Evolutionary conservation across 2,888 invertebrate species (phyloP).

Genomic region (Drosophila prolongata): DNA sequence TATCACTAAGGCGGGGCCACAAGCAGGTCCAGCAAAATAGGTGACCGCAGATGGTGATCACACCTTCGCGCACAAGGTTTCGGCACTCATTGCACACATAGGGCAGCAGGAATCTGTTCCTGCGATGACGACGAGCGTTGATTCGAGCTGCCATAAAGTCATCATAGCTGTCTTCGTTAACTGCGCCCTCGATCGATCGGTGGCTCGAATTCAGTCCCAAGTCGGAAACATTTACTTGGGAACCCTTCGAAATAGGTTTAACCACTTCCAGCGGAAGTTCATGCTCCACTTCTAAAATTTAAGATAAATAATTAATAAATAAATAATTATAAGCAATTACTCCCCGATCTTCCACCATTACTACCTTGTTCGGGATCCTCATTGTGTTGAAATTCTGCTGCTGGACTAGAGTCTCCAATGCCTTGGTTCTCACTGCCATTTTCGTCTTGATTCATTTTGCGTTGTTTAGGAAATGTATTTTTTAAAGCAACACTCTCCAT

Average conservation of each 20-base stretch:
- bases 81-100: conserved; percentile 48
- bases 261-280: background rate
- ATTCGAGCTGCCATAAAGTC: no score
- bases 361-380: background rate
- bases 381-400: background rate
- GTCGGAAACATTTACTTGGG: background rate
- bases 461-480: background rate
- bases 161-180: no score
- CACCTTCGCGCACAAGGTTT: conserved; percentile 31
- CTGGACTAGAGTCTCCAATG: no score
- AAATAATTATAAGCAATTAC: no score
- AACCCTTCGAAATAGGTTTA: background rate
- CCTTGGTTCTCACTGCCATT: no score
- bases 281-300: no score
- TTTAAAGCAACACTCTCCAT: background rate
- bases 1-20: conserved; percentile 36
- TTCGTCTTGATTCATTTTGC: background rate
- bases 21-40: conserved; percentile 64
- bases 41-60: conserved; percentile 65
- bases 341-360: no score
- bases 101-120: background rate
- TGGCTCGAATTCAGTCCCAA: no score
- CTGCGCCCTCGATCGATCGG: no score
- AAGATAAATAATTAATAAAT: no score
- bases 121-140: background rate